These are phyloP conservation scores for Alca torda DNA, from an alignment of 2,797 vertebrate genomes.

Conservation along the genomic window DNA sequence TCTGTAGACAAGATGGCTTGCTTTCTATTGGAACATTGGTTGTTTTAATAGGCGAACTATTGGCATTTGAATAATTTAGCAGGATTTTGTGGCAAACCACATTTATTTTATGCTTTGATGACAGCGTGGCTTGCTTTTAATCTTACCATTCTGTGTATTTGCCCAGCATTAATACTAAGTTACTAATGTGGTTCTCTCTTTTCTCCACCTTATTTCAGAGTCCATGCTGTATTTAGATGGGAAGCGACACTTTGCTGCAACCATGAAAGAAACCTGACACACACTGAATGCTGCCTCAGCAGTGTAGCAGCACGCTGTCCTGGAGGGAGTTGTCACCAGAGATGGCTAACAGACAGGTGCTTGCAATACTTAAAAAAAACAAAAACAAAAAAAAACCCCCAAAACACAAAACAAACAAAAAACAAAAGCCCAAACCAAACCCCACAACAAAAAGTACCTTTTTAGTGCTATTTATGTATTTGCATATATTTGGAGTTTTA, in stretches of 20 bases:
- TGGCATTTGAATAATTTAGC: background rate
- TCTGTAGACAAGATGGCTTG: background rate
- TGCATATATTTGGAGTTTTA: background rate
- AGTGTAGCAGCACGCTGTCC: background rate
- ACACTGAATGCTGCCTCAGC: background rate
- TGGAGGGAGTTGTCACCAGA: background rate
- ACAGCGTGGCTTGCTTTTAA: background rate
- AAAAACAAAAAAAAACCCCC: background rate
- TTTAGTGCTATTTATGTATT: constrained; percentile 1
- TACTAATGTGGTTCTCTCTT: background rate
- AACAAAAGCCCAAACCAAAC: background rate
- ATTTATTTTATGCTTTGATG: background rate
- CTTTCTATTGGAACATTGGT: background rate
- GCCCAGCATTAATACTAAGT: background rate
- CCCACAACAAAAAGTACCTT: background rate
- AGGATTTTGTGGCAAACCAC: background rate
- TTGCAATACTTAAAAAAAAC: background rate
- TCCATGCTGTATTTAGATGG: constrained; percentile 98
- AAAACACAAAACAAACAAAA: background rate
- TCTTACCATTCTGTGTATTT: background rate
- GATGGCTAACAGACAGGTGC: background rate
- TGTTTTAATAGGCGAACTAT: background rate
- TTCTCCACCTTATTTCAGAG: constrained; percentile 78
- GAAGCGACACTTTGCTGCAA: constrained; percentile 88
- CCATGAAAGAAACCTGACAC: constrained; percentile 57